Evolutionary conservation across 2,888 invertebrate genomes (phyloP).

Genomic region (Drosophila antonietae): DNA sequence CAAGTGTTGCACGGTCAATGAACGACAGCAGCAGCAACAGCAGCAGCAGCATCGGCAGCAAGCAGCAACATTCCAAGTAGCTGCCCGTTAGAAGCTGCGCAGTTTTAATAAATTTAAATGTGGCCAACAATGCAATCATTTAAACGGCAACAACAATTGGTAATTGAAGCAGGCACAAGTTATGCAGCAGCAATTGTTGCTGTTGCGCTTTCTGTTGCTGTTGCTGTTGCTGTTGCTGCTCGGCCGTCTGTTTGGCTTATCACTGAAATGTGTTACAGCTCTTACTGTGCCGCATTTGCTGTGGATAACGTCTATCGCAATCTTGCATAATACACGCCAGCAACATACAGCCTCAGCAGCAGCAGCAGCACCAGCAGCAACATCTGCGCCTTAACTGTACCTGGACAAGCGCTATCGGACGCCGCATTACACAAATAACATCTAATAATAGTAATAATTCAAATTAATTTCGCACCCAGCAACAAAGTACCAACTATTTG

Average conservation of each 20-base stretch:
- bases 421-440: slow-evolving; percentile 73
- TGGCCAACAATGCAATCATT: slow-evolving; percentile 73
- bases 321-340: slow-evolving; percentile 62
- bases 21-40: slow-evolving; percentile 29
- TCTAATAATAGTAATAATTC: slow-evolving; percentile 78
- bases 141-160: slow-evolving; percentile 76
- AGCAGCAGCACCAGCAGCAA: slow-evolving; percentile 20
- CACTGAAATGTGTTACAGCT: slow-evolving; percentile 41
- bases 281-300: slow-evolving; percentile 53
- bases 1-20: slow-evolving; percentile 61
- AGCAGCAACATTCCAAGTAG: slow-evolving; percentile 60
- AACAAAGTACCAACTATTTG: slow-evolving; percentile 62
- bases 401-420: slow-evolving; percentile 31
- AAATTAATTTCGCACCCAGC: slow-evolving; percentile 74
- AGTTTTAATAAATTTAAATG: slow-evolving; percentile 81
- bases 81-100: slow-evolving; percentile 69
- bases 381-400: slow-evolving; percentile 44
- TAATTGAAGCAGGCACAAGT: slow-evolving; percentile 69
- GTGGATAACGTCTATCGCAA: slow-evolving; percentile 36
- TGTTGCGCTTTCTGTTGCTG: slow-evolving; percentile 21
- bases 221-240: slow-evolving; percentile 25
- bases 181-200: slow-evolving; percentile 44
- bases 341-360: slow-evolving; percentile 33
- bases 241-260: slow-evolving; percentile 42
- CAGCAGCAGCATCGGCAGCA: slow-evolving; percentile 25